These are phyloP conservation scores for Eurois occulta DNA, from an alignment of 2,888 invertebrate genomes.

Conservation along the genomic window DNA sequence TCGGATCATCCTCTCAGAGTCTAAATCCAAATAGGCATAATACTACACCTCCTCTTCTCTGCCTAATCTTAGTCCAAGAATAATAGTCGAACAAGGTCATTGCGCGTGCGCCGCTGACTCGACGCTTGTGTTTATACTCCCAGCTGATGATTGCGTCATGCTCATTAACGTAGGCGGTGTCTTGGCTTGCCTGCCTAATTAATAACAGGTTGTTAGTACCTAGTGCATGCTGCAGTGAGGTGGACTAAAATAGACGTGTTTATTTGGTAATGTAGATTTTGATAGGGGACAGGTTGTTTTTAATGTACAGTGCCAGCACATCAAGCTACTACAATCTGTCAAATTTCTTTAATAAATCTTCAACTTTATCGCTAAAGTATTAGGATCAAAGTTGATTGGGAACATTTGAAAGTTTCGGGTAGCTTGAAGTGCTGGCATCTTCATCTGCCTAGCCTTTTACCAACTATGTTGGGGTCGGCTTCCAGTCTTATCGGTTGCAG, in stretches of 20 bases:
- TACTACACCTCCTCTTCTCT: background rate
- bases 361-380: too few relatives aligned
- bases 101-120: constrained; percentile 71
- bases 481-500: too few relatives aligned
- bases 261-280: background rate
- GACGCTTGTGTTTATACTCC: constrained; percentile 66
- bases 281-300: background rate
- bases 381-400: too few relatives aligned
- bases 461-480: too few relatives aligned
- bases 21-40: constrained; percentile 49
- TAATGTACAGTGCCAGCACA: background rate
- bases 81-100: constrained; percentile 85
- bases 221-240: background rate
- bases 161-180: constrained; percentile 44
- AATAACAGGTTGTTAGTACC: constrained; percentile 42
- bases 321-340: too few relatives aligned
- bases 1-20: constrained; percentile 15
- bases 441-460: too few relatives aligned
- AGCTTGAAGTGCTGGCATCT: too few relatives aligned
- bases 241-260: constrained; percentile 1
- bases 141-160: constrained; percentile 78
- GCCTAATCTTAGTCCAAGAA: constrained; percentile 75
- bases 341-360: too few relatives aligned
- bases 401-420: too few relatives aligned
- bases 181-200: constrained; percentile 37